Evolutionary conservation across 2,888 invertebrate species (phyloP), one percentile per base, ranked within the genome.

Genomic region (Mythimna loreyi): DNA sequence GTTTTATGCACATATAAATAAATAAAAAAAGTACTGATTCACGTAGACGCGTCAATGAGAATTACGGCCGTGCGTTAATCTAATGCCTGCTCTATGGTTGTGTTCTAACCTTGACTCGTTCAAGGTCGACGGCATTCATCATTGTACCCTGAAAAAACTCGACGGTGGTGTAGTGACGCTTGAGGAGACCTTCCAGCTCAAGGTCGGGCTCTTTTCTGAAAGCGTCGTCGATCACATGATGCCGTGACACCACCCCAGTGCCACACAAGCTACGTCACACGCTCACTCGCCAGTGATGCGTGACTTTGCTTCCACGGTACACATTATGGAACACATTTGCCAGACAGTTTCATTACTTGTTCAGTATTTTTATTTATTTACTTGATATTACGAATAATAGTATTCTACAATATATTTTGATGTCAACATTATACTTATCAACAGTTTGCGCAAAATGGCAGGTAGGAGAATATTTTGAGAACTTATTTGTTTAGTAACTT

Each of bases 141-240:
- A 99, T 99, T 96, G 99, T 99, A 96, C 99, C 99, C 98, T 99
- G 99, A 98, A 99, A 99, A 98, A 99, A 99, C 98, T 99, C 99
- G 97, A 99, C 99, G 96, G 99, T 99, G 93, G 99, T 99, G 97
- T 99, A 99, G 98, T 99, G 99, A 95, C 99, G 98, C 97, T 99
- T 99, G 96, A 99, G 98, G 93, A 99, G 98, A 96, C 99, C 99
- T 96, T 99, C 99, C 97, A 99, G 97, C 97, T 99, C 99, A 97
- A 99, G 97, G 97, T 99, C 99, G 92, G 99, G 99, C 96, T 99
- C 99, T 97, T 99, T 99, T 97, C 99, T 99, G 98, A 96, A 98
- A 96, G 94, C 94, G 95, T 93, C 93, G 94, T 92, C 88, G 87
- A 92, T 89, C 92, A 90, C 90, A 91, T 92, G 90, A 92, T 83